Percentiles rank a stretch among this genome's conserved stretches.
Evolutionary conservation across 2,888 invertebrate genomes (phyloP).

Genomic region (Clitarchus hookeri): DNA sequence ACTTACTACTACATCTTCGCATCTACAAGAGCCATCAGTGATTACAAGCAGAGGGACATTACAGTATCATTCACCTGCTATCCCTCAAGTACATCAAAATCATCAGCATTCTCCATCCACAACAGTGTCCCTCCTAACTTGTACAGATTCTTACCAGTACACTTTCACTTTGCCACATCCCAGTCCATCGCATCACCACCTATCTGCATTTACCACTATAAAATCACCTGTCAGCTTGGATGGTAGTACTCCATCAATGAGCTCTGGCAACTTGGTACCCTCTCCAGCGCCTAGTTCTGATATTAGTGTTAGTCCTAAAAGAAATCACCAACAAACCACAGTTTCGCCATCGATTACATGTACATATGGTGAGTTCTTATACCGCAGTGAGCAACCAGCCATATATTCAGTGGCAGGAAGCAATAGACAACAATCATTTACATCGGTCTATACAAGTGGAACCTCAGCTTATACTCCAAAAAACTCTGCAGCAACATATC

Average conservation of each 20-base stretch:
- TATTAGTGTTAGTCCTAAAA: conserved; percentile 59
- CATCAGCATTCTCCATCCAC: conserved; percentile 29
- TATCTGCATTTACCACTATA: conserved; percentile 60
- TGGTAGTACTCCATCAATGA: conserved; percentile 46
- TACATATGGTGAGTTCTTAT: conserved; percentile 55
- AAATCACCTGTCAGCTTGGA: conserved; percentile 60
- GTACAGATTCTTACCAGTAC: conserved; percentile 39
- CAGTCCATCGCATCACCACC: conserved; percentile 51
- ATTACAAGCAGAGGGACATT: conserved; percentile 16
- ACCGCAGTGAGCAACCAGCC: conserved; percentile 63
- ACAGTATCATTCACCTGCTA: not conserved
- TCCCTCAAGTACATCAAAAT: not conserved
- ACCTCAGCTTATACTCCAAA: conserved; percentile 65
- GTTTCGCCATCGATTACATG: conserved; percentile 50
- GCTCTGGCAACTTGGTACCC: conserved; percentile 59
- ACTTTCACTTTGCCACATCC: conserved; percentile 46
- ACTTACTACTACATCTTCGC: conserved; percentile 46
- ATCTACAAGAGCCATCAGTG: conserved; percentile 35
- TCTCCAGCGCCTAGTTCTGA: conserved; percentile 59
- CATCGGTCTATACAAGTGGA: conserved; percentile 74
- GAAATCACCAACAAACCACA: conserved; percentile 51
- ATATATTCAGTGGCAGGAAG: conserved; percentile 77
- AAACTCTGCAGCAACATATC: conserved; percentile 61
- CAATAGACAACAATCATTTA: conserved; percentile 70
- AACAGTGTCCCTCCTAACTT: conserved; percentile 27